phyloP scores from a whole-genome alignment of 2,113 vertebrate species.

The Symphodus melops region DNA sequence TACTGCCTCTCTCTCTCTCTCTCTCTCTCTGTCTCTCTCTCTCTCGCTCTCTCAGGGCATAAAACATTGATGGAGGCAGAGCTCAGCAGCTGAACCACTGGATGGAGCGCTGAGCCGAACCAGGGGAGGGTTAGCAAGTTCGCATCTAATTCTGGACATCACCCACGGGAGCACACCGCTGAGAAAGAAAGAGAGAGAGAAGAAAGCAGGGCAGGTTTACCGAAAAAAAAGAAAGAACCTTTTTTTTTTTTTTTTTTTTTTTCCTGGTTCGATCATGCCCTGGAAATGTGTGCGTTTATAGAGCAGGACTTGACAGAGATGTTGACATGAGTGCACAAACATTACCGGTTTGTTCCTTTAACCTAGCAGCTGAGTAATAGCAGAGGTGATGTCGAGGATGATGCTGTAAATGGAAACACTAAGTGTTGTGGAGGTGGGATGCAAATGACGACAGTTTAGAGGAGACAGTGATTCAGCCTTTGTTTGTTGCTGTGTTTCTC shows the following conservation, averaged over 20 bases:
- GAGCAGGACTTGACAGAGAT: neutral
- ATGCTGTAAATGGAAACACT: neutral
- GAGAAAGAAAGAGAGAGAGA: conserved; percentile 38
- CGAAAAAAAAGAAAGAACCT: conserved; percentile 37
- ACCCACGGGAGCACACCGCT: conserved; percentile 47
- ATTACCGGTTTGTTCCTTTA: neutral
- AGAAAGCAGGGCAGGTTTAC: conserved; percentile 33
- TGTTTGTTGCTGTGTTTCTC: neutral
- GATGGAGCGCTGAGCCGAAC: conserved; percentile 42
- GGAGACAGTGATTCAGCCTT: neutral
- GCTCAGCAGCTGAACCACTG: conserved; percentile 18
- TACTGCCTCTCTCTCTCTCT: conserved; percentile 37
- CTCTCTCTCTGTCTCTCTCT: conserved; percentile 25
- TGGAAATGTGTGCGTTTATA: neutral
- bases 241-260: no score
- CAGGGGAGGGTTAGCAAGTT: conserved; percentile 60
- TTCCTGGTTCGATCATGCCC: conserved; percentile 33
- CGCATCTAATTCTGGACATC: conserved; percentile 70
- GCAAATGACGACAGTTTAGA: neutral
- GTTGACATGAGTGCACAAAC: conserved; percentile 15
- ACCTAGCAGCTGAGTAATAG: neutral
- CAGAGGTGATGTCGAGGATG: neutral
- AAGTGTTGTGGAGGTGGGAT: neutral
- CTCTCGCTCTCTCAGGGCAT: conserved; percentile 36
- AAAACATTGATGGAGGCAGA: conserved; percentile 74